Conservation (phyloP, 2,113 vertebrate species). For the Heloderma charlesbogerti region DNA sequence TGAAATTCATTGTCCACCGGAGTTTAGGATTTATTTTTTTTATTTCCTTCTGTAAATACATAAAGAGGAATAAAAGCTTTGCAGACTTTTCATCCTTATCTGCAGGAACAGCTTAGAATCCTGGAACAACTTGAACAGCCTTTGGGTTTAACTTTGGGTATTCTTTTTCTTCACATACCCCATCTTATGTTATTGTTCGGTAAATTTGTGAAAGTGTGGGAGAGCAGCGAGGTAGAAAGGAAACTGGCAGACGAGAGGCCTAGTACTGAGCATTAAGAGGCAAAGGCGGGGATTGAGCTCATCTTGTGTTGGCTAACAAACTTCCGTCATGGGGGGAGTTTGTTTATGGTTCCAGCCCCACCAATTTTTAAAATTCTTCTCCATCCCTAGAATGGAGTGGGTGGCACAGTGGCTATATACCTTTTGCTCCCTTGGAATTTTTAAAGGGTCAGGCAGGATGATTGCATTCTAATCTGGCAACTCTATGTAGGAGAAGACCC, state of each 20-base stretch:
- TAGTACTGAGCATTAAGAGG: background rate
- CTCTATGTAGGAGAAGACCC: background rate
- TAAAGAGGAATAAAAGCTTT: background rate
- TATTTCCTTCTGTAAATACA: background rate
- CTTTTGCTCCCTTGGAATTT: background rate
- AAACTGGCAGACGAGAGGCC: background rate
- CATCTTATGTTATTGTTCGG: background rate
- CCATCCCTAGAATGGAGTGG: background rate
- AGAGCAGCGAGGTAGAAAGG: background rate
- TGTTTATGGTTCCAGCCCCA: background rate
- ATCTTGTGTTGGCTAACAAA: background rate
- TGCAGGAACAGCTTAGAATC: background rate
- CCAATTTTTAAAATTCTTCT: background rate
- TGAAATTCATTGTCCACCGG: background rate
- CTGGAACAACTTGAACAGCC: background rate
- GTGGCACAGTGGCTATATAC: background rate
- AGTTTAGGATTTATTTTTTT: background rate
- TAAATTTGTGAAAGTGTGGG: background rate
- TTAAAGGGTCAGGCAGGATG: background rate
- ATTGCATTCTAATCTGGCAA: background rate
- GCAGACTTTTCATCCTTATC: background rate
- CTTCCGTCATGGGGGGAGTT: background rate
- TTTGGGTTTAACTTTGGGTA: background rate
- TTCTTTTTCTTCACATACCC: background rate
- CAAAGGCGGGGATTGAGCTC: no score